These are phyloP conservation scores for Chalcosyrphus nemorum DNA, from an alignment of 2,888 invertebrate species.

Conservation along the genomic window DNA sequence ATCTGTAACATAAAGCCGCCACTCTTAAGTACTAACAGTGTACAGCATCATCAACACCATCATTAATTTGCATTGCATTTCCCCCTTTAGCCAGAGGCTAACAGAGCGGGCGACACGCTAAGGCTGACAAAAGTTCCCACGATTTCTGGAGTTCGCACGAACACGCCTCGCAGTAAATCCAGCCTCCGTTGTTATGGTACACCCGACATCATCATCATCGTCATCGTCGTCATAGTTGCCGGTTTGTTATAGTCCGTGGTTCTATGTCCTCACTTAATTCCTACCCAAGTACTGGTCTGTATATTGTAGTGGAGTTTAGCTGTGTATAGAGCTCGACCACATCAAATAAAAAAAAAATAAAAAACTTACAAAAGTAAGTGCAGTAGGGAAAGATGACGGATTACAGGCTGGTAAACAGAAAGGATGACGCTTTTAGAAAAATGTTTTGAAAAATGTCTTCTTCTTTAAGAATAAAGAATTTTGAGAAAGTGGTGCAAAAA, in stretches of 20 bases:
- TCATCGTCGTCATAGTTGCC: neutral
- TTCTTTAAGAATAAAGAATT: too few relatives aligned
- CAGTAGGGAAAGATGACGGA: neutral
- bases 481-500: too few relatives aligned
- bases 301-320: neutral
- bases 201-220: neutral
- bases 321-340: neutral
- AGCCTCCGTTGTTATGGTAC: constrained; percentile 14
- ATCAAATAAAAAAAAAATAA: neutral
- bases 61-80: constrained; percentile 38
- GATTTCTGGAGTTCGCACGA: constrained; percentile 11
- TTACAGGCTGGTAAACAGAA: neutral
- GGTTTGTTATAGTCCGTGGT: neutral
- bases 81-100: constrained; percentile 5
- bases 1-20: neutral
- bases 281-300: neutral
- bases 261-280: neutral
- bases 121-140: constrained; percentile 25
- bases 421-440: too few relatives aligned
- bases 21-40: neutral
- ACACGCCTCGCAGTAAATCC: constrained; percentile 40
- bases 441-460: too few relatives aligned
- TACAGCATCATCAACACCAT: neutral
- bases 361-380: too few relatives aligned
- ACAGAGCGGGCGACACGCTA: neutral